These are phyloP conservation scores for Amphimedon queenslandica DNA, from an alignment of 37 sponge, comb jelly and placozoan species.

Conservation along the genomic window DNA sequence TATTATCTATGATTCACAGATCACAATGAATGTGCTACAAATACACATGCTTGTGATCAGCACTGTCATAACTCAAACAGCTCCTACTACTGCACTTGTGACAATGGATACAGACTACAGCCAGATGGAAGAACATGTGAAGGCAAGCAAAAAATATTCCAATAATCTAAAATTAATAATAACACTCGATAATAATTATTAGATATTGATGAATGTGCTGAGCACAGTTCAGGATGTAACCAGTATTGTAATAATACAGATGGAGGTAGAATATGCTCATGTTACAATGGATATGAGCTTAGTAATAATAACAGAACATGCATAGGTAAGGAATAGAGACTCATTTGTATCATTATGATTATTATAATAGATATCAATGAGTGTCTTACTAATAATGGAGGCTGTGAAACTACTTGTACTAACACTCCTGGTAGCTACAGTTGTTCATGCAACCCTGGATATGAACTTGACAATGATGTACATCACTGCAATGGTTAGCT, in stretches of 20 bases:
- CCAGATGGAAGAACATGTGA: conserved; percentile 14
- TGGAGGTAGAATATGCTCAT: conserved; percentile 36
- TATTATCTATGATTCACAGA: conserved; percentile 7
- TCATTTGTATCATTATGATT: too few relatives aligned
- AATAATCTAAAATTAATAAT: neutral
- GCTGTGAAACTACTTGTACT: conserved; percentile 32
- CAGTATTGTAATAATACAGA: conserved; percentile 39
- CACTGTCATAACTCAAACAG: conserved; percentile 16
- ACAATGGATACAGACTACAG: conserved; percentile 8
- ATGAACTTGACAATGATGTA: conserved; percentile 22
- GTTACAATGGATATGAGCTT: conserved; percentile 26
- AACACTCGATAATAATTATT: neutral
- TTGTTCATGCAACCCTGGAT: conserved; percentile 41
- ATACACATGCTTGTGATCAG: conserved; percentile 27
- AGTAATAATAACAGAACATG: neutral
- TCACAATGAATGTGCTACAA: conserved; percentile 26
- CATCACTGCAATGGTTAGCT: conserved; percentile 21
- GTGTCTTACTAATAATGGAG: conserved; percentile 52
- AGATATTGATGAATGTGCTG: conserved; percentile 41
- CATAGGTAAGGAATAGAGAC: too few relatives aligned
- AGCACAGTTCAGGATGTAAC: conserved; percentile 20
- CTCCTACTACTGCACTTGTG: conserved; percentile 35
- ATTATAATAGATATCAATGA: conserved; percentile 48
- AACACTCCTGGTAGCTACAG: conserved; percentile 22
- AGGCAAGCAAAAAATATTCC: conserved; percentile 6